These are phyloP conservation scores for Pogonomyrmex barbatus DNA, from an alignment of 1,140 invertebrate species.

Conservation along the genomic window DNA sequence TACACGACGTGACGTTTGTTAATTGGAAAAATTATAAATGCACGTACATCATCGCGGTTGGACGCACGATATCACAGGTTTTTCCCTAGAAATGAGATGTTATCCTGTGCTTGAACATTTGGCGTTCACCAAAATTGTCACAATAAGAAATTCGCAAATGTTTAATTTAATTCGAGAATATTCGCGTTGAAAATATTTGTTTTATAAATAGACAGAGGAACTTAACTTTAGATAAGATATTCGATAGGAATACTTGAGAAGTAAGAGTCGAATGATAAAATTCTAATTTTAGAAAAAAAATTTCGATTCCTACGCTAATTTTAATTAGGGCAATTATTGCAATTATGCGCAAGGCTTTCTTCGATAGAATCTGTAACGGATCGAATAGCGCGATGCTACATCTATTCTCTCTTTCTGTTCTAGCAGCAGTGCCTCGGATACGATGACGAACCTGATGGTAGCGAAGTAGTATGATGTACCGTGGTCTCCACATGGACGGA, in stretches of 20 bases:
- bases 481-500: slow-evolving; percentile 69
- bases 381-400: slow-evolving; percentile 46
- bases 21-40: slow-evolving; percentile 45
- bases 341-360: slow-evolving; percentile 38
- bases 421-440: slow-evolving; percentile 42
- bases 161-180: neutral
- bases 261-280: slow-evolving; percentile 16
- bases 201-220: neutral
- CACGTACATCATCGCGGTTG: neutral
- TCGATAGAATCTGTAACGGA: slow-evolving; percentile 65
- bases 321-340: slow-evolving; percentile 58
- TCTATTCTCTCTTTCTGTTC: slow-evolving; percentile 30
- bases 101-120: neutral
- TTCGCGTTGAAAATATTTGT: neutral
- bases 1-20: slow-evolving; percentile 35
- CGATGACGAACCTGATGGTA: slow-evolving; percentile 63
- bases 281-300: slow-evolving; percentile 65
- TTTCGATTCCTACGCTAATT: slow-evolving; percentile 60
- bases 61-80: neutral
- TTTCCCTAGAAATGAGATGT: neutral
- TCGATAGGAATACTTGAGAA: neutral
- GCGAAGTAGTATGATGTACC: slow-evolving; percentile 72
- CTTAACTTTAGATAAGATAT: neutral
- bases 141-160: neutral
- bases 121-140: neutral